These are phyloP conservation scores for Latheticus oryzae DNA, from an alignment of 2,888 invertebrate species.

Conservation along the genomic window DNA sequence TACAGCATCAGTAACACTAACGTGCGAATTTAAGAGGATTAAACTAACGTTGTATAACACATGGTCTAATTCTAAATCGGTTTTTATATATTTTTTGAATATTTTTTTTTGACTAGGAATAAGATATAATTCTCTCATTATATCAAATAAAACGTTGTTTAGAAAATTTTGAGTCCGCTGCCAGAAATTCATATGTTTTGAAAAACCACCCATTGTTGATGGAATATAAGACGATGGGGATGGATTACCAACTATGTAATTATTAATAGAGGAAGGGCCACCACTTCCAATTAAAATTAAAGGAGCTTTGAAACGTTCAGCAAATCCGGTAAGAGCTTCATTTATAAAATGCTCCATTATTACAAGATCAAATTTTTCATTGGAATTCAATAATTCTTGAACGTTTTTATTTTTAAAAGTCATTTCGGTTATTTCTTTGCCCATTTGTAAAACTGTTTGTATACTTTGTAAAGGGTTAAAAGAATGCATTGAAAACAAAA, in stretches of 20 bases:
- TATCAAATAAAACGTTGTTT: slow-evolving; percentile 46
- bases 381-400: slow-evolving; percentile 55
- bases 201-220: slow-evolving; percentile 57
- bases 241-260: slow-evolving; percentile 65
- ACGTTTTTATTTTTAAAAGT: slow-evolving; percentile 60
- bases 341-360: slow-evolving; percentile 65
- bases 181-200: slow-evolving; percentile 67
- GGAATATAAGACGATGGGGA: slow-evolving; percentile 62
- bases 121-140: slow-evolving; percentile 41
- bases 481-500: slow-evolving; percentile 18
- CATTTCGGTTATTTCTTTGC: slow-evolving; percentile 52
- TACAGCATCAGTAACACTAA: slow-evolving; percentile 65
- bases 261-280: slow-evolving; percentile 63
- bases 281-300: slow-evolving; percentile 58
- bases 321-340: slow-evolving; percentile 64
- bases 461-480: background rate
- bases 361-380: slow-evolving; percentile 59
- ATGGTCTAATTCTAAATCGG: slow-evolving; percentile 49
- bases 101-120: slow-evolving; percentile 47
- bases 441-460: slow-evolving; percentile 2
- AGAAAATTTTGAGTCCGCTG: slow-evolving; percentile 68
- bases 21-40: slow-evolving; percentile 63
- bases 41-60: slow-evolving; percentile 53
- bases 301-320: slow-evolving; percentile 56
- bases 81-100: slow-evolving; percentile 52